Conservation (phyloP, 2,797 vertebrate genomes). For the Oryzias sinensis region DNA sequence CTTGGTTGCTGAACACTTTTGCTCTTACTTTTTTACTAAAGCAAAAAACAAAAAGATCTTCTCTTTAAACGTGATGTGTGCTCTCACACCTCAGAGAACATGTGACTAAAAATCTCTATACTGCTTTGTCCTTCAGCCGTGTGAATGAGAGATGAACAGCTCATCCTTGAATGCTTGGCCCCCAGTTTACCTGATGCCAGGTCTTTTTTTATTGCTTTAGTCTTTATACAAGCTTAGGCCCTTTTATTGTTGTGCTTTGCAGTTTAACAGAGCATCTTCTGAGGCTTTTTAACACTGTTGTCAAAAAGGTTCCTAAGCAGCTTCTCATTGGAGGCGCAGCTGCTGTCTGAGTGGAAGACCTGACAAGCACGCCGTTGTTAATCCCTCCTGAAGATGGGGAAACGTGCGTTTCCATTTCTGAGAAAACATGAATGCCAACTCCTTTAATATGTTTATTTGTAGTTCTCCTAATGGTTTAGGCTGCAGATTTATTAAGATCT, state of each 20-base stretch:
- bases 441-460: conserved; percentile 29
- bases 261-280: not conserved
- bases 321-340: conserved; percentile 27
- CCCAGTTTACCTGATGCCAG: too few relatives aligned
- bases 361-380: conserved; percentile 36
- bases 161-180: too few relatives aligned
- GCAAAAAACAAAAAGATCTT: not conserved
- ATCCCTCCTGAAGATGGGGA: conserved; percentile 41
- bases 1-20: too few relatives aligned
- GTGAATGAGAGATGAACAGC: too few relatives aligned
- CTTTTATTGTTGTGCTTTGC: not conserved
- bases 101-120: not conserved
- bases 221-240: not conserved
- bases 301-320: conserved; percentile 1
- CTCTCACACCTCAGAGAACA: not conserved
- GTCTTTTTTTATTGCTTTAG: not conserved
- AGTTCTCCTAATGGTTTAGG: conserved; percentile 3
- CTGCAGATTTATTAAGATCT: not conserved
- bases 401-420: conserved; percentile 36
- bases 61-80: not conserved
- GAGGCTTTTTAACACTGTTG: not conserved
- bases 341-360: conserved; percentile 38
- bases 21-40: not conserved
- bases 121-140: not conserved
- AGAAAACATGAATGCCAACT: conserved; percentile 30